phyloP scores from a whole-genome alignment of 2,113 vertebrate genomes.

The Osmerus eperlanus region DNA sequence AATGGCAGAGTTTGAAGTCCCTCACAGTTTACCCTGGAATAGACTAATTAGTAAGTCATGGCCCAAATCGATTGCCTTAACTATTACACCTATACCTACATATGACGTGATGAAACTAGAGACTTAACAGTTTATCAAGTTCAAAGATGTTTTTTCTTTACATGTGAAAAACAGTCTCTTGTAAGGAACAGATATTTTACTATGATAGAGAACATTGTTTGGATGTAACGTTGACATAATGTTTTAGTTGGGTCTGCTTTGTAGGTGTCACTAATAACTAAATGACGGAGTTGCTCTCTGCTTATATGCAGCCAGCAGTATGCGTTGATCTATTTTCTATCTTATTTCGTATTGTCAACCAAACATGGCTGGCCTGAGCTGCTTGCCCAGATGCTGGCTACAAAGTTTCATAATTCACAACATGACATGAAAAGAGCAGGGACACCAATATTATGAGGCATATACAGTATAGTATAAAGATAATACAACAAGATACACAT shows the following conservation, averaged over 20 bases:
- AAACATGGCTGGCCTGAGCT: slow-evolving; percentile 58
- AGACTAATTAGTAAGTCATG: slow-evolving; percentile 59
- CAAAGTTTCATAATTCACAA: slow-evolving; percentile 36
- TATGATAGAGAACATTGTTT: slow-evolving; percentile 73
- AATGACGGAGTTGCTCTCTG: slow-evolving; percentile 64
- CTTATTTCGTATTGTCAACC: slow-evolving; percentile 69
- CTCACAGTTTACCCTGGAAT: slow-evolving; percentile 49
- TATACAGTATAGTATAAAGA: slow-evolving; percentile 38
- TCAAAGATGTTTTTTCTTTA: slow-evolving; percentile 68
- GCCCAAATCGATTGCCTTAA: slow-evolving; percentile 78
- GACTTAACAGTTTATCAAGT: slow-evolving; percentile 53
- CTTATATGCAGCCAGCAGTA: slow-evolving; percentile 60
- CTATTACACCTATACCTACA: slow-evolving; percentile 69
- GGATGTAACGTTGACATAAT: slow-evolving; percentile 68
- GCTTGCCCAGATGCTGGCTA: slow-evolving; percentile 54
- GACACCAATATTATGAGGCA: slow-evolving; percentile 21
- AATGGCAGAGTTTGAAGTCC: slow-evolving; percentile 23
- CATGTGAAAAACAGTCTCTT: slow-evolving; percentile 71
- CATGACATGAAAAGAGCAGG: slow-evolving; percentile 24
- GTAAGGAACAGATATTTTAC: slow-evolving; percentile 76
- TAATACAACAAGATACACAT: slow-evolving; percentile 38
- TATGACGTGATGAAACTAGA: slow-evolving; percentile 62
- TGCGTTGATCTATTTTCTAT: slow-evolving; percentile 64
- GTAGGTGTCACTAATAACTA: slow-evolving; percentile 62
- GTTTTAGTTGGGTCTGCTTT: slow-evolving; percentile 69